phyloP scores from a whole-genome alignment of 2,888 invertebrate species.

The Molorchus minor region DNA sequence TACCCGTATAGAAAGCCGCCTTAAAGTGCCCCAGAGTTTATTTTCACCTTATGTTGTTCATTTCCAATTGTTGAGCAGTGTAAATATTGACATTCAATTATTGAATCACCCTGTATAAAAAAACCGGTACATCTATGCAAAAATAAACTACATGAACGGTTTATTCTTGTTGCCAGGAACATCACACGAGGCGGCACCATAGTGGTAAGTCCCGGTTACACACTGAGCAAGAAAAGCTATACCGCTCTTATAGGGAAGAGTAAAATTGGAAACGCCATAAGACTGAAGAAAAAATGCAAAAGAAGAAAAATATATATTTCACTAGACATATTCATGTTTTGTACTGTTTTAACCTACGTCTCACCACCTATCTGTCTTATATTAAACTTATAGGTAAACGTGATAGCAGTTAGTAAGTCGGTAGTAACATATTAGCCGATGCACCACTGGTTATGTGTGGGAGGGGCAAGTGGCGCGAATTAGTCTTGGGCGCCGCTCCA shows the following conservation, averaged over 20 bases:
- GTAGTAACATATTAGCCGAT: slow-evolving; percentile 1
- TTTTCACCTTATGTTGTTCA: no score
- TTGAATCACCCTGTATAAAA: no score
- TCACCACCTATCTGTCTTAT: slow-evolving; percentile 24
- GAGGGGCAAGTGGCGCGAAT: background rate
- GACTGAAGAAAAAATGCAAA: slow-evolving; percentile 42
- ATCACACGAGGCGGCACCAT: slow-evolving; percentile 82
- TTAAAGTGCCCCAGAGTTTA: no score
- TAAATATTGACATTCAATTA: no score
- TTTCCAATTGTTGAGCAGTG: no score
- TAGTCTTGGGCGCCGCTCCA: background rate
- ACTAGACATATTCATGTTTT: slow-evolving; percentile 28
- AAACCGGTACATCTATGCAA: no score
- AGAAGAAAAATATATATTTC: slow-evolving; percentile 27
- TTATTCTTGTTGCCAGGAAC: slow-evolving; percentile 71
- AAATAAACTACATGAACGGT: slow-evolving; percentile 12
- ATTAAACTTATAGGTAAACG: slow-evolving; percentile 26
- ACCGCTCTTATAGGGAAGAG: slow-evolving; percentile 72
- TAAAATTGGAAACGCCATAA: slow-evolving; percentile 34
- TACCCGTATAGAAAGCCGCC: no score
- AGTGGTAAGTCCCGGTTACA: slow-evolving; percentile 88
- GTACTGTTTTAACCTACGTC: slow-evolving; percentile 22
- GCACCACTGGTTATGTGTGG: slow-evolving; percentile 11
- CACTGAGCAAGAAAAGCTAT: slow-evolving; percentile 91
- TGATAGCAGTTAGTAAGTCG: slow-evolving; percentile 16